Evolutionary conservation across 2,113 vertebrate species (phyloP).

Genomic region (Manacus vitellinus): DNA sequence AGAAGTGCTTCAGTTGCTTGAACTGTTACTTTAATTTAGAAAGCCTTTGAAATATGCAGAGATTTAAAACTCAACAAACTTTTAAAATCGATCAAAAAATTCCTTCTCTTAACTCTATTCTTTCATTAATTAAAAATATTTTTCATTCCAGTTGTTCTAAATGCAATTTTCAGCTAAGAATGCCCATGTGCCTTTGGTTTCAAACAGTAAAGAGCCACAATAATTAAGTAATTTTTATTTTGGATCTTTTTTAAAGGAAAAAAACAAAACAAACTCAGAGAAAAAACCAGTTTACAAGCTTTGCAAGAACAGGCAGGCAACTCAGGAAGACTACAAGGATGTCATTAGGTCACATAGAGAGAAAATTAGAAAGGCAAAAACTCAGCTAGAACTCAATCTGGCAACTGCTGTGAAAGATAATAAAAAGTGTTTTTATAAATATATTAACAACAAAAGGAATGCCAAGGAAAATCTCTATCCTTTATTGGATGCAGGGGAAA

Average conservation of each 20-base stretch:
- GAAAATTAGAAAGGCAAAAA: background rate
- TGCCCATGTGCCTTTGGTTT: background rate
- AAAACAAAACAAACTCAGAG: background rate
- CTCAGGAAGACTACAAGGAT: background rate
- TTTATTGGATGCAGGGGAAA: background rate
- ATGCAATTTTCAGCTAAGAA: background rate
- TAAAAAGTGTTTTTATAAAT: background rate
- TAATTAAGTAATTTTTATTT: background rate
- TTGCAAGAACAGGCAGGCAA: background rate
- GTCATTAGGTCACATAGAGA: background rate
- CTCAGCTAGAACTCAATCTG: background rate
- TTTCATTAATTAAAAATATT: slow-evolving; percentile 43
- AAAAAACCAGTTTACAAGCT: background rate
- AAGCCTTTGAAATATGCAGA: slow-evolving; percentile 8
- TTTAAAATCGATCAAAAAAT: background rate
- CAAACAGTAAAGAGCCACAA: background rate
- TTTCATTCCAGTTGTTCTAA: slow-evolving; percentile 13
- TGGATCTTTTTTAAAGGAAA: background rate
- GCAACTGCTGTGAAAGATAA: background rate
- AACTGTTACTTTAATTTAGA: slow-evolving; percentile 23
- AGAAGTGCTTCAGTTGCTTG: background rate
- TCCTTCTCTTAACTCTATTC: background rate
- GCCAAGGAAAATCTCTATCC: background rate
- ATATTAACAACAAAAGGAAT: background rate
- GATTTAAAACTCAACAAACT: background rate